These are phyloP conservation scores for Leguminivora glycinivorella DNA, from an alignment of 1,140 invertebrate genomes.

Conservation along the genomic window DNA sequence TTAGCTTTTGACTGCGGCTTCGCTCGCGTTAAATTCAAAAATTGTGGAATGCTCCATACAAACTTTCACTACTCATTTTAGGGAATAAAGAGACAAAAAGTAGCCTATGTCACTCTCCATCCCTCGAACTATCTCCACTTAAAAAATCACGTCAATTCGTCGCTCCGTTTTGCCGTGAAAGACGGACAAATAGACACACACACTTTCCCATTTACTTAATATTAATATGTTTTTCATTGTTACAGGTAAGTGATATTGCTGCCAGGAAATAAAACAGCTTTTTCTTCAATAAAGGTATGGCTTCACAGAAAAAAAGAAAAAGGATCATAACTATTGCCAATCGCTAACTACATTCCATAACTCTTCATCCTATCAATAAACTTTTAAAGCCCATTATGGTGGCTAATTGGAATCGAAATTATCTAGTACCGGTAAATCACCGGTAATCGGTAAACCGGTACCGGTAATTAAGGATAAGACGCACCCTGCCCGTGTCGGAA, in stretches of 20 bases:
- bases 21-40: too few species aligned
- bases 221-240: not conserved
- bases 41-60: too few species aligned
- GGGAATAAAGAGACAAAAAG: too few species aligned
- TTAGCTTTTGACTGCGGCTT: too few species aligned
- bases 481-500: slow-evolving; percentile 21
- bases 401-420: slow-evolving; percentile 20
- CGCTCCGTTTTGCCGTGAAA: too few species aligned
- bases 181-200: too few species aligned
- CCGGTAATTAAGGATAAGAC: slow-evolving; percentile 30
- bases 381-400: slow-evolving; percentile 12
- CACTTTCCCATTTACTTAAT: not conserved
- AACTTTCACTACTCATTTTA: too few species aligned
- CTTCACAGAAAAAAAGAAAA: not conserved
- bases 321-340: not conserved
- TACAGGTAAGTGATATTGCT: not conserved
- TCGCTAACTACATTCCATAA: not conserved
- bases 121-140: too few species aligned
- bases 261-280: not conserved
- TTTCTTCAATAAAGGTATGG: not conserved
- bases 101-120: too few species aligned
- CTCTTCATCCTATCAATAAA: slow-evolving; percentile 13
- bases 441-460: slow-evolving; percentile 24
- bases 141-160: too few species aligned
- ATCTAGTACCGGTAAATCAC: slow-evolving; percentile 27